phyloP scores from a whole-genome alignment of 2,797 vertebrate genomes.

The Typhlichthys eigenmanni region DNA sequence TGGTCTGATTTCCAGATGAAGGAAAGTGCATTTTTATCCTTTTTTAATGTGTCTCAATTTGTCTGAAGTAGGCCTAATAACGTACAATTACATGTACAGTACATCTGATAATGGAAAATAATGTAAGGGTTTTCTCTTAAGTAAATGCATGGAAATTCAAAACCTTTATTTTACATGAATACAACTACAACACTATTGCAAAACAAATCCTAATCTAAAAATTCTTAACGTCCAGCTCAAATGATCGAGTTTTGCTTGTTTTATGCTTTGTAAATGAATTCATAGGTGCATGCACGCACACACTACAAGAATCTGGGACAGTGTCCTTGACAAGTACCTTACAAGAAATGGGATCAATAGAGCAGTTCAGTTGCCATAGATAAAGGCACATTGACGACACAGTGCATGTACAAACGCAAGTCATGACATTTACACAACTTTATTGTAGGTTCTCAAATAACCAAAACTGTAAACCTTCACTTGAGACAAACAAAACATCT shows the following conservation, averaged over 20 bases:
- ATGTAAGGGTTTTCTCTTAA: slow-evolving; percentile 5
- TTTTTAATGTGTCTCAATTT: neutral
- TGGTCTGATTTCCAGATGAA: too few relatives aligned
- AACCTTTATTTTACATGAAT: slow-evolving; percentile 99
- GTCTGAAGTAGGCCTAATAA: neutral
- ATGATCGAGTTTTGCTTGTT: slow-evolving; percentile 72
- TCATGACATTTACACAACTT: slow-evolving; percentile 83
- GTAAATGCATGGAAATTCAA: slow-evolving; percentile 72
- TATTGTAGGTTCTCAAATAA: slow-evolving; percentile 91
- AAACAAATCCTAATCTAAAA: slow-evolving; percentile 87
- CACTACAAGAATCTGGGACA: slow-evolving; percentile 59
- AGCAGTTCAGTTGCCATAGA: slow-evolving; percentile 73
- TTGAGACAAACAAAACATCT: slow-evolving; percentile 82
- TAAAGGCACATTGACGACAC: slow-evolving; percentile 86
- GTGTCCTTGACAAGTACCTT: slow-evolving; percentile 78
- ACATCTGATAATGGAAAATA: neutral
- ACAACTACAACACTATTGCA: slow-evolving; percentile 91
- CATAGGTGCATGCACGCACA: slow-evolving; percentile 62
- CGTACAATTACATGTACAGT: neutral
- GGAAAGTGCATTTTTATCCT: too few relatives aligned
- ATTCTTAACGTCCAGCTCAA: slow-evolving; percentile 90
- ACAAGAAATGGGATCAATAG: slow-evolving; percentile 68
- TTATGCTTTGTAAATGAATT: slow-evolving; percentile 71
- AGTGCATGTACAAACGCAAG: slow-evolving; percentile 80
- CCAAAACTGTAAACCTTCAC: slow-evolving; percentile 99